These are phyloP conservation scores for Scaeva pyrastri DNA, from an alignment of 2,888 invertebrate genomes.

Conservation along the genomic window DNA sequence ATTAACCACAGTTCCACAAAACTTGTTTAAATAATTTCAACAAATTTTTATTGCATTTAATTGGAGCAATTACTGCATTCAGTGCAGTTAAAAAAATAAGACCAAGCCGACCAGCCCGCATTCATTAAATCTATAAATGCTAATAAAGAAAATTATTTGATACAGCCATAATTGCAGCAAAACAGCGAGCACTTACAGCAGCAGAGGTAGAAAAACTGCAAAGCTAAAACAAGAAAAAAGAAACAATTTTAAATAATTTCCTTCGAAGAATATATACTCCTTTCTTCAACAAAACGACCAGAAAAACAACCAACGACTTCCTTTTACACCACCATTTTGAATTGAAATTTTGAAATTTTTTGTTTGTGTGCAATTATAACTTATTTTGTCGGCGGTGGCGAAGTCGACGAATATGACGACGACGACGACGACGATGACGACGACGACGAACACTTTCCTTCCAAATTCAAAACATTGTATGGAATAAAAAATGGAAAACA, in stretches of 20 bases:
- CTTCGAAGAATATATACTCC: constrained; percentile 72
- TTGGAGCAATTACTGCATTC: constrained; percentile 68
- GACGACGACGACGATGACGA: constrained; percentile 47
- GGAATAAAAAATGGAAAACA: constrained; percentile 18
- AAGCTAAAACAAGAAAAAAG: constrained; percentile 29
- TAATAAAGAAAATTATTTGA: constrained; percentile 74
- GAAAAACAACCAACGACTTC: constrained; percentile 67
- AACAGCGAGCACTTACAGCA: constrained; percentile 52
- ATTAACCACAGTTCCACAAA: constrained; percentile 62
- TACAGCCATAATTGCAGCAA: constrained; percentile 69
- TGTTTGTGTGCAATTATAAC: constrained; percentile 73
- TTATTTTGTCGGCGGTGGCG: constrained; percentile 67
- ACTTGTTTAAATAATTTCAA: constrained; percentile 69
- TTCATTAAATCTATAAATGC: constrained; percentile 74
- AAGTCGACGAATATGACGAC: constrained; percentile 48
- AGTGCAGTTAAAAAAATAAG: constrained; percentile 51
- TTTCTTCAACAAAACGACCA: constrained; percentile 56
- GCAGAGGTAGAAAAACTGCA: constrained; percentile 34
- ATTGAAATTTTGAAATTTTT: constrained; percentile 68
- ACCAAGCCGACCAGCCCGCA: constrained; percentile 51
- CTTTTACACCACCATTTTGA: constrained; percentile 74
- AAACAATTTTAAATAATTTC: constrained; percentile 64
- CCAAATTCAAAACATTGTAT: constrained; percentile 68
- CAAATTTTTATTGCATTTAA: constrained; percentile 67
- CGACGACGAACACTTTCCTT: constrained; percentile 64